Base-by-base conservation (phyloP, 2,888 invertebrate species). In the Hyles lineata region DNA sequence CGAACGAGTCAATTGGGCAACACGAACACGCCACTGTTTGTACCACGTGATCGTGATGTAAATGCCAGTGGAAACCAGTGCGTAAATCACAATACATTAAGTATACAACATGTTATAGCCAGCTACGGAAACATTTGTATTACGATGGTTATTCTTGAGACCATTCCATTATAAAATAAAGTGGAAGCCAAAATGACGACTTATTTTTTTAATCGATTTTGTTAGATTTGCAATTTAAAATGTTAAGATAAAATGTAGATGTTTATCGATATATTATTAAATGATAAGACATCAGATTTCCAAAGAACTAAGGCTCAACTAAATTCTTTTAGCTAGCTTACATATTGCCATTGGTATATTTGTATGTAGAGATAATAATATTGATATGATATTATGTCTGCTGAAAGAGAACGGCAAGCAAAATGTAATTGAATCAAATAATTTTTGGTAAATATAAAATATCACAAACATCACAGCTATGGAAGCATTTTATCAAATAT, bases 141-240 rank as follows among this genome's bases (percentile, higher is more conserved):
- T 81, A 83, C 80, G 86, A 90, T 92, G 93, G 92, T 93, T 91
- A 92, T 83, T 87, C 87, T 90, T 90, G 89, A 92, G 89, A 92
- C 94, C 93, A 94, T 94, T 94, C 94, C 94, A 94, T 91, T 92
- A 86, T 89, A 91, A 84, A 85, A 84, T 92, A 90, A 90, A 89
- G 90, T 91, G 89, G 91, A 93, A 91, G 94, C 93, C 94, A 94
- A 94, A 93, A 92, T 91, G 89, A 92, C 89, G 91, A 93, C 90
- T 94, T 94, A 94, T 94, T 94, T 94, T 94, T 94, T 92, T 94
- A 94, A 92, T 90, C 86, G 79, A 85, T 93, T 93, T 94, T 94
- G 92, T 94, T 94, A 93, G 89, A 92, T 90, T 91, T 90, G 92
- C 93, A 90, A 91, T 88, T 90, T 85, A 90, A 87, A 86, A 81